Conservation (phyloP, 1,140 invertebrate genomes). For the Bactericera cockerelli region DNA sequence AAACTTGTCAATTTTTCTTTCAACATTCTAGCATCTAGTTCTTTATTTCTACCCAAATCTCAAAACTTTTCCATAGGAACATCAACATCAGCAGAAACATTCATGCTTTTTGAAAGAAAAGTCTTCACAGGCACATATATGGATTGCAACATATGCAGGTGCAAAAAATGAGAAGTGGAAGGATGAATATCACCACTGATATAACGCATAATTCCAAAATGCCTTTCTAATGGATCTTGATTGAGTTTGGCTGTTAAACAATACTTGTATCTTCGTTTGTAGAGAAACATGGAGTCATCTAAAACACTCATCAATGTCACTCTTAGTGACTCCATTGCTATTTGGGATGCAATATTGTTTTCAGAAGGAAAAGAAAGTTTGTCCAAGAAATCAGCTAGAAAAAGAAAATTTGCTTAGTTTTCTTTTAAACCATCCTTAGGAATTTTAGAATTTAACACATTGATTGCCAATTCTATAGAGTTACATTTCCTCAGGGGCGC, state of each 20-base stretch:
- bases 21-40: not conserved
- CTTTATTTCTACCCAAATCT: not conserved
- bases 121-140: not conserved
- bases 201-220: not conserved
- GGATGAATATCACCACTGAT: not conserved
- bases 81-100: not conserved
- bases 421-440: too few relatives aligned
- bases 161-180: not conserved
- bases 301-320: not conserved
- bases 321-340: slow-evolving; percentile 2
- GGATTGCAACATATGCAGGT: not conserved
- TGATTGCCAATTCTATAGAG: too few relatives aligned
- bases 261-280: not conserved
- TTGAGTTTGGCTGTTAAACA: not conserved
- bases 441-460: too few relatives aligned
- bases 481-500: too few relatives aligned
- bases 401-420: too few relatives aligned
- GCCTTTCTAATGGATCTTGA: not conserved
- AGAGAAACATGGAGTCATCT: not conserved
- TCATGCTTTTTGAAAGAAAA: not conserved
- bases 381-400: too few relatives aligned
- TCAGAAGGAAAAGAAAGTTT: too few relatives aligned
- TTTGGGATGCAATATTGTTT: not conserved
- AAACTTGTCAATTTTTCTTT: not conserved
- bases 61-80: not conserved